Base-by-base conservation (phyloP, 2,113 vertebrate species). In the Pseudolaguvia tuberculata region DNA sequence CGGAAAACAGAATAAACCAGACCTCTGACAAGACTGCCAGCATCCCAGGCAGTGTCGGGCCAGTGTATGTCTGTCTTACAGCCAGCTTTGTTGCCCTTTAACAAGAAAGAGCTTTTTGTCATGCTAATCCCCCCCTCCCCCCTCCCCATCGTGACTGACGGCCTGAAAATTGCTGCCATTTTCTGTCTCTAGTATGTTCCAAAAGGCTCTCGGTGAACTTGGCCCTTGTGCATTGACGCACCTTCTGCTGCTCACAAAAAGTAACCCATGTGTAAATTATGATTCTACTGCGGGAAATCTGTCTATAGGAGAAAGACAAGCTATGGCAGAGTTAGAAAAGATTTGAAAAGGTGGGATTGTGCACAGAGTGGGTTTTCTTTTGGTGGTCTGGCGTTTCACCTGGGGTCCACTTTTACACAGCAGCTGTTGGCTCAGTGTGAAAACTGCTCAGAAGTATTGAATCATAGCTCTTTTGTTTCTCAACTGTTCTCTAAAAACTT, bases 81-180 rank as follows among this genome's bases (percentile, higher is more conserved):
- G 56, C 65, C 57, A 70, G 79, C 75, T 80, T 77, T 73, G 74
- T 77, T 77, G 71, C 63, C 76, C 35, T 80, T 80, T 80, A 77
- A 73, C 75, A 77, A 77, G 51, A 80, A 74, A 73, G 70, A 48
- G 58, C 35, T 73, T 80, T 77, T 80, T 63, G 79, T 77, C 63
- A 80, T 73, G 74, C 29, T 73, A 80, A 77, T 80, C 74, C 79
- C 68, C 56, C 4, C 31, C 31, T 6, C 63, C 74, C 79, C 68
- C 56, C 4, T 6, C 31, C 31, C 63, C 10, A 51, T 73, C 74
- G 18, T 62, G 62, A 68, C 70, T 69, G 74, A 73, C 50, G 71
- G 70, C 50, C 63, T 73, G 66, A 77, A 80, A 63, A 80, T 80
- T 75, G 48, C 74, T 62, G 70, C 70, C 72, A 73, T 80, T 80